Evolutionary conservation across 2,888 invertebrate species (phyloP).

Genomic region (Drosophila histrio): DNA sequence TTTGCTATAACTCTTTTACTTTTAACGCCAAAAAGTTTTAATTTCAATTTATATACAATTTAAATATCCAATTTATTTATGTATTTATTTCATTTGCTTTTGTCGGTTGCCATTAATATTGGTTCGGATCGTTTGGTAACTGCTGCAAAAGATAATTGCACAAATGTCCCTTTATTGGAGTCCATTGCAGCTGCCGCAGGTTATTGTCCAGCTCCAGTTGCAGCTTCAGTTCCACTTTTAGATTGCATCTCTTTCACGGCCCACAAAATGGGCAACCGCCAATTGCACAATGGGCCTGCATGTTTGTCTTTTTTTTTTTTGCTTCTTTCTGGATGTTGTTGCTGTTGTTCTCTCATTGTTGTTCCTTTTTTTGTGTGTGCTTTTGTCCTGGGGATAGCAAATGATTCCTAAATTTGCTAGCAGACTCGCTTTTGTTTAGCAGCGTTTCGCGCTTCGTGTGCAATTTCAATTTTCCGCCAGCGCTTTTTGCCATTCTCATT

Average conservation of each 20-base stretch:
- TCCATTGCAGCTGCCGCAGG: slow-evolving; percentile 35
- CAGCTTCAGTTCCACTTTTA: slow-evolving; percentile 17
- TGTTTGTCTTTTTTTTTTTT: slow-evolving; percentile 20
- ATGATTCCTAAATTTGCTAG: slow-evolving; percentile 54
- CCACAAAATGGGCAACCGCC: slow-evolving; percentile 32
- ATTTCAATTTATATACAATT: neutral
- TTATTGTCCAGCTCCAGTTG: slow-evolving; percentile 28
- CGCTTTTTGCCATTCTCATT: slow-evolving; percentile 56
- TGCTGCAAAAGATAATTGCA: slow-evolving; percentile 40
- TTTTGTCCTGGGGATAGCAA: slow-evolving; percentile 39
- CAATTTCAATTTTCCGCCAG: slow-evolving; percentile 77
- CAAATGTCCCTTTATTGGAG: slow-evolving; percentile 30
- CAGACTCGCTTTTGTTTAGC: slow-evolving; percentile 48
- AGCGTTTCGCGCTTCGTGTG: slow-evolving; percentile 54
- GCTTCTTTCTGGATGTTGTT: neutral
- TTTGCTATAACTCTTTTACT: too few relatives aligned
- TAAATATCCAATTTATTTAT: neutral
- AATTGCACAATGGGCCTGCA: slow-evolving; percentile 50
- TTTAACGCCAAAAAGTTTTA: neutral
- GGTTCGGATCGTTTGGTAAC: neutral
- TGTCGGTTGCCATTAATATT: neutral
- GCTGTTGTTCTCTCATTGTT: slow-evolving; percentile 1
- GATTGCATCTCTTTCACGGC: slow-evolving; percentile 30
- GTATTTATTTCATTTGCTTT: neutral
- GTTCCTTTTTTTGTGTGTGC: slow-evolving; percentile 12